phyloP scores from a whole-genome alignment of 2,113 vertebrate species.

The Chiloscyllium plagiosum region DNA sequence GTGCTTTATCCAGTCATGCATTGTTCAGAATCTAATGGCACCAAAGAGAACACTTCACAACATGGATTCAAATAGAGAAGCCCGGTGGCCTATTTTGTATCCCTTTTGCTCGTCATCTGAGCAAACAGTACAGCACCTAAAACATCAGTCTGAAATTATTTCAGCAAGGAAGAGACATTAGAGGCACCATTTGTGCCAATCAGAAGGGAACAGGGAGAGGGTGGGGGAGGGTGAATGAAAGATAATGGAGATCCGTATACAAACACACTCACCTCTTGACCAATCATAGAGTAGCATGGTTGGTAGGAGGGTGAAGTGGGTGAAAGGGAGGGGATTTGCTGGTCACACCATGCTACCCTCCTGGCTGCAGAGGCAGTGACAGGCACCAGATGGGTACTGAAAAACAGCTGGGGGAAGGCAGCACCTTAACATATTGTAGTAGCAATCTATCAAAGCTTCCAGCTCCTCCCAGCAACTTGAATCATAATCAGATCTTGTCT shows the following conservation, averaged over 20 bases:
- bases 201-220: neutral
- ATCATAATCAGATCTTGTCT: neutral
- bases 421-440: no score
- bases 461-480: neutral
- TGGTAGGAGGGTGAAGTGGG: neutral
- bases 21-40: neutral
- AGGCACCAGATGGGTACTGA: neutral
- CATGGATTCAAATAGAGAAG: neutral
- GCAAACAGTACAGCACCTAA: neutral
- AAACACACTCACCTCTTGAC: neutral
- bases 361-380: neutral
- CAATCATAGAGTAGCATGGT: conserved; percentile 5
- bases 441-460: neutral
- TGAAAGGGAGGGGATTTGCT: no score
- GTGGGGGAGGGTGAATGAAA: neutral
- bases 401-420: neutral
- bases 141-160: neutral
- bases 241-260: neutral
- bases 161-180: neutral
- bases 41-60: neutral
- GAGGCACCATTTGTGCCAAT: neutral
- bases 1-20: neutral
- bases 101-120: neutral
- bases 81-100: no score
- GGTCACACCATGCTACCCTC: neutral